These are phyloP conservation scores for Amphipoea oculea DNA, from an alignment of 2,888 invertebrate genomes.

Conservation along the genomic window DNA sequence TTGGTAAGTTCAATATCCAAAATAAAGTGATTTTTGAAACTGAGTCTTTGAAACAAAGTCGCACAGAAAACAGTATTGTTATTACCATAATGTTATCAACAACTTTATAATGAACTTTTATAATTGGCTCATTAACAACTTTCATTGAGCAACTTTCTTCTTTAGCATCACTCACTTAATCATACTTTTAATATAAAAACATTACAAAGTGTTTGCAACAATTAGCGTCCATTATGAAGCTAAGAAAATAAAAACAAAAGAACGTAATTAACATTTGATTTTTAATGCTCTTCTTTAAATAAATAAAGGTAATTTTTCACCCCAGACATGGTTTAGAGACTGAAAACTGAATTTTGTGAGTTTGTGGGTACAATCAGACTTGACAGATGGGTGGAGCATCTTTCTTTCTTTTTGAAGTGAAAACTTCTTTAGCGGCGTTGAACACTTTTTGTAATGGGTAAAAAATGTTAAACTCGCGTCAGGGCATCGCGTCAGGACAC, in stretches of 20 bases:
- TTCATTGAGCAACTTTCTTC: constrained; percentile 23
- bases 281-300: neutral
- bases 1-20: neutral
- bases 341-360: neutral
- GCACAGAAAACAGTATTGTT: constrained; percentile 19
- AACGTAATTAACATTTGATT: neutral
- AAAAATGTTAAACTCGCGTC: no score
- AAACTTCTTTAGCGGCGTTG: no score
- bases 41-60: constrained; percentile 23
- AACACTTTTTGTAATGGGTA: no score
- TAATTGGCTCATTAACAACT: constrained; percentile 51
- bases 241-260: neutral
- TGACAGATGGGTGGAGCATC: neutral
- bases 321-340: no score
- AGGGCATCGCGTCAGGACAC: no score
- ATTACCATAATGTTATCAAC: constrained; percentile 35
- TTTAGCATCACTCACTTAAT: constrained; percentile 32
- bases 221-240: constrained; percentile 19
- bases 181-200: constrained; percentile 38
- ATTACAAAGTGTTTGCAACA: constrained; percentile 23
- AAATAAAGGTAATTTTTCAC: neutral
- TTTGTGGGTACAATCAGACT: neutral
- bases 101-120: constrained; percentile 39
- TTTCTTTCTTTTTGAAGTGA: neutral
- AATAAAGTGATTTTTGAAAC: constrained; percentile 11